A percentile compares a stretch with the other conserved stretches of the same genome.
Conservation (phyloP, 23 tunicate species). For the Halocynthia aurantium region DNA sequence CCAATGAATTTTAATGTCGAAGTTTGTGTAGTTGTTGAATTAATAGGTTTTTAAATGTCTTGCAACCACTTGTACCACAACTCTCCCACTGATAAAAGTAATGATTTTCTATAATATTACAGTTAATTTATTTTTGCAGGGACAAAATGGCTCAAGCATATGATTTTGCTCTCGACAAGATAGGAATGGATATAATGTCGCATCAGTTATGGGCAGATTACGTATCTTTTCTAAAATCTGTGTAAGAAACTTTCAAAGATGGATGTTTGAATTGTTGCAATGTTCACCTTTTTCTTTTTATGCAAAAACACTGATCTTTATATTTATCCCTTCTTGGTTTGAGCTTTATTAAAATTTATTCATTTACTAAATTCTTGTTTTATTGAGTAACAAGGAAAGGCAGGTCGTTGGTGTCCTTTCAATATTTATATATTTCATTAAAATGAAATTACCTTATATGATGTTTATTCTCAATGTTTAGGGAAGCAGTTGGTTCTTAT, state of each 20-base stretch:
- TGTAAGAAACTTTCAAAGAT: conserved; percentile 45
- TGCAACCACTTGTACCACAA: too few species aligned
- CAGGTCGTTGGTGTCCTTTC: background rate
- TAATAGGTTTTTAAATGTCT: too few species aligned
- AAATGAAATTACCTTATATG: too few species aligned
- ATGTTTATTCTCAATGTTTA: conserved; percentile 20
- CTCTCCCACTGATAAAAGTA: too few species aligned
- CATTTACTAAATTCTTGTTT: background rate
- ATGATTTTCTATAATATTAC: too few species aligned
- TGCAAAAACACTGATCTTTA: background rate
- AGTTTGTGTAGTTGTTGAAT: too few species aligned
- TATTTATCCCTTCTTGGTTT: background rate
- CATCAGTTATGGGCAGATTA: conserved; percentile 93
- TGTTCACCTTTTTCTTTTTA: background rate
- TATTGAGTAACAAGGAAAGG: background rate
- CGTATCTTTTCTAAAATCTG: conserved; percentile 70
- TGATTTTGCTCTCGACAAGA: conserved; percentile 97
- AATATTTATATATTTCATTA: background rate
- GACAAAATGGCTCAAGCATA: conserved; percentile 97
- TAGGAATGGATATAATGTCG: conserved; percentile 95
- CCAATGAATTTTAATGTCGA: too few species aligned
- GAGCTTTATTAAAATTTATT: background rate
- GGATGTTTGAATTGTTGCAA: background rate
- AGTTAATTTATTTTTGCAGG: conserved; percentile 30
- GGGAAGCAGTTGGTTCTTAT: conserved; percentile 87